Conservation (phyloP, 2,888 invertebrate species). For the Ennomos fuscantarius region DNA sequence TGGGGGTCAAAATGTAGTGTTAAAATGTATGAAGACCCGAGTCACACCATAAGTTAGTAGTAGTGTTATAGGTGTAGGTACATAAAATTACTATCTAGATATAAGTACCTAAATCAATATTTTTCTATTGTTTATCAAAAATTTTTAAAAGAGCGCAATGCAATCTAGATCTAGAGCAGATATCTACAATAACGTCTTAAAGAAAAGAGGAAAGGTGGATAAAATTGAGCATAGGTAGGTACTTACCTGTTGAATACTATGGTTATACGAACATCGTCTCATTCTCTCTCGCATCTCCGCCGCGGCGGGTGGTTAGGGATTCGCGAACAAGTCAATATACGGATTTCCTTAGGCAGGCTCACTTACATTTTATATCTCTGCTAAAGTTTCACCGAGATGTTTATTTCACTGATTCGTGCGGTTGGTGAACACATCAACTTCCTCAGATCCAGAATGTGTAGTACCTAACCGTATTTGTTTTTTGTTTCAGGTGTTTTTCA, state of each 20-base stretch:
- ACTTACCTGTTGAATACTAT: constrained; percentile 61
- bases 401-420: constrained; percentile 11
- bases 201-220: constrained; percentile 50
- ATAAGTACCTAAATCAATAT: too few relatives aligned
- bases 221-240: constrained; percentile 49
- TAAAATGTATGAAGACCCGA: too few relatives aligned
- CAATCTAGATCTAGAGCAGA: too few relatives aligned
- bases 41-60: too few relatives aligned
- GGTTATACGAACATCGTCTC: constrained; percentile 49
- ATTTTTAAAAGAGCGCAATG: too few relatives aligned
- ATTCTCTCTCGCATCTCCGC: constrained; percentile 56
- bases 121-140: too few relatives aligned
- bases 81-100: too few relatives aligned
- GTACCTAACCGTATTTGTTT: constrained; percentile 33
- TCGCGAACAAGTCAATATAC: constrained; percentile 42
- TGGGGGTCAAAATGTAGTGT: too few relatives aligned
- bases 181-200: not conserved
- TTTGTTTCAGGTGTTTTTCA: constrained; percentile 49
- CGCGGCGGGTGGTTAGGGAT: constrained; percentile 58
- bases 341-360: constrained; percentile 31
- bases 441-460: constrained; percentile 9
- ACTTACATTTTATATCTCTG: constrained; percentile 25
- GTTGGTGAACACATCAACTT: not conserved
- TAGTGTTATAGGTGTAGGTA: too few relatives aligned
- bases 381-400: constrained; percentile 32